Percentiles rank a stretch among this genome's conserved stretches.
Evolutionary conservation across 2,113 vertebrate species (phyloP).

Genomic region (Pithys albifrons): DNA sequence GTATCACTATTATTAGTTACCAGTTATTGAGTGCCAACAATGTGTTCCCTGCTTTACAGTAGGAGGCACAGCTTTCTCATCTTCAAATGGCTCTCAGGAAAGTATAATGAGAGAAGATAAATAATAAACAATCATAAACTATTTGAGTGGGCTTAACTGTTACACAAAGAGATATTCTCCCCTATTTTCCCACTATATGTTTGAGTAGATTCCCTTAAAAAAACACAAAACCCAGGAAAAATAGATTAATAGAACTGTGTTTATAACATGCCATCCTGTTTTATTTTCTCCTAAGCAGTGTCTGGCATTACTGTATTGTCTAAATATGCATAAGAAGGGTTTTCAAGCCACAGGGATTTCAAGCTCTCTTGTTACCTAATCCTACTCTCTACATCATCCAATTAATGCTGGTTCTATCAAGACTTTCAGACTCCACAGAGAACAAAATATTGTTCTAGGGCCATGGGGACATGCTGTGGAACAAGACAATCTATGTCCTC

Average conservation of each 20-base stretch:
- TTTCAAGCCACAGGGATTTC: conserved; percentile 7
- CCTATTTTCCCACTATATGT: neutral
- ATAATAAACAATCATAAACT: neutral
- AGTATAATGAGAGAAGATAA: neutral
- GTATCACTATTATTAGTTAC: neutral
- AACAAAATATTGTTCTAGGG: neutral
- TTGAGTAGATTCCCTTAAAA: neutral
- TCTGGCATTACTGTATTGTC: neutral
- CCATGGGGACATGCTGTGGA: neutral
- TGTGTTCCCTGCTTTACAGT: neutral
- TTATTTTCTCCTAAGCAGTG: neutral
- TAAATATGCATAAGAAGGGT: neutral
- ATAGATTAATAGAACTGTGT: neutral
- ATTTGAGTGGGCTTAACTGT: neutral
- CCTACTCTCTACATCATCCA: neutral
- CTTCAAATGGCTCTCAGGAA: neutral
- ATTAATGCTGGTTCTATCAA: neutral
- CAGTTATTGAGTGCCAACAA: neutral
- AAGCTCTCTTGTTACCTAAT: conserved; percentile 6
- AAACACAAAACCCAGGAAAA: neutral
- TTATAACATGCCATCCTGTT: neutral
- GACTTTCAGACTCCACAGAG: neutral
- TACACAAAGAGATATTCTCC: neutral
- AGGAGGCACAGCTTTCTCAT: neutral
- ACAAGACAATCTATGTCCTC: neutral